phyloP scores from a whole-genome alignment of 2,113 vertebrate species.

The Nothocercus julius region DNA sequence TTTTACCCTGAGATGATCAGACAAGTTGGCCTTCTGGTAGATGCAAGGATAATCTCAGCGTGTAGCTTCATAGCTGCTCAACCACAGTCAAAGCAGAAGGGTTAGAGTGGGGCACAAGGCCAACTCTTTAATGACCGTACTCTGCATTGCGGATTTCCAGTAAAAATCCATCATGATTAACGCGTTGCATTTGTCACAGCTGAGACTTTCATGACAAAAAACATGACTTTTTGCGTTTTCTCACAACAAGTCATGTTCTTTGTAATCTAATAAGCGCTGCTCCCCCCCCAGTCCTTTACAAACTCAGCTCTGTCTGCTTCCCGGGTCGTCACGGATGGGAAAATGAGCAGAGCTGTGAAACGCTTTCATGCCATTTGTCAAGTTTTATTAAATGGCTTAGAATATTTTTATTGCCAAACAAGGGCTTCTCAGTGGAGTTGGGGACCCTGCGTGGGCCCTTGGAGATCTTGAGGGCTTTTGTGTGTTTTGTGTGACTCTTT shows the following conservation, averaged over 20 bases:
- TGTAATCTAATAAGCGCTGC: conserved; percentile 53
- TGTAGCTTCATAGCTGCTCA: background rate
- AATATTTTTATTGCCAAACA: conserved; percentile 62
- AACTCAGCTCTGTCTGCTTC: conserved; percentile 56
- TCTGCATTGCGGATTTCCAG: conserved; percentile 41
- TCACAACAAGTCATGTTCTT: conserved; percentile 65
- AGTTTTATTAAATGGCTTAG: conserved; percentile 53
- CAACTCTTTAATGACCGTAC: background rate
- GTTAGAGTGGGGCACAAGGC: background rate
- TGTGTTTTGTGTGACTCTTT: conserved; percentile 9
- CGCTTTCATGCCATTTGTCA: conserved; percentile 57
- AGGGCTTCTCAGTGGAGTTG: conserved; percentile 36
- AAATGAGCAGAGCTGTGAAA: conserved; percentile 66
- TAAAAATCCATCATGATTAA: conserved; percentile 63
- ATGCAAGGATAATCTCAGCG: background rate
- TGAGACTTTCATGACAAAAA: conserved; percentile 61
- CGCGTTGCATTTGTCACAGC: conserved; percentile 49
- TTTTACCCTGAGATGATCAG: background rate
- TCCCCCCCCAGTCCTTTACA: conserved; percentile 42
- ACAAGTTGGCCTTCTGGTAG: background rate
- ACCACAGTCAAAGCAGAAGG: background rate
- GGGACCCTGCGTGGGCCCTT: background rate
- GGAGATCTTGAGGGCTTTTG: background rate
- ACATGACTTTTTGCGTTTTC: conserved; percentile 59
- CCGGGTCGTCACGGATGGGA: conserved; percentile 36